Percentiles rank a stretch among this genome's conserved stretches.
phyloP scores from a whole-genome alignment of 2,888 invertebrate species.

The Acanthosepion lycidas region DNA sequence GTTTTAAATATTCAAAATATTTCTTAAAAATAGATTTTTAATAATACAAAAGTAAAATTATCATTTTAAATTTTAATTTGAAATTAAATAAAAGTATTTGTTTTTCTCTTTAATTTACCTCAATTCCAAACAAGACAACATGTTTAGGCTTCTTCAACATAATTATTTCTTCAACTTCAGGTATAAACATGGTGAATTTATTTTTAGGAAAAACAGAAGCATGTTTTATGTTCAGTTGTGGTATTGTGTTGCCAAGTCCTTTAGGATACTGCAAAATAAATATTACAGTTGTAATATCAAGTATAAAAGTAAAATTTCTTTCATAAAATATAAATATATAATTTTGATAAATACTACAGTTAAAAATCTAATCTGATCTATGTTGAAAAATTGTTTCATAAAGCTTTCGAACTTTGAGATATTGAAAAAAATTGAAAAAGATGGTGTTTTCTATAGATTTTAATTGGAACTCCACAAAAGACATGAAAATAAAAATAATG shows the following conservation, averaged over 20 bases:
- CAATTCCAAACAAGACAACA: constrained; percentile 73
- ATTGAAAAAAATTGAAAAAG: no score
- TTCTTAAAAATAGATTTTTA: neutral
- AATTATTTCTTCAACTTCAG: constrained; percentile 73
- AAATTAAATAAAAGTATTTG: neutral
- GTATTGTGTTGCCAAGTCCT: constrained; percentile 78
- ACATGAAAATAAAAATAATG: no score
- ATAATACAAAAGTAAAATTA: neutral
- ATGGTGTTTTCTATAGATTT: no score
- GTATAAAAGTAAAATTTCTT: neutral
- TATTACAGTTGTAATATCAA: neutral
- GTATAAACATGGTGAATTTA: constrained; percentile 78
- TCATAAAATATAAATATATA: neutral
- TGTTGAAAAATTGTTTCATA: no score
- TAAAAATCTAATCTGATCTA: no score
- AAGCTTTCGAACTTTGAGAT: no score
- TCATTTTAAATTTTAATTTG: neutral
- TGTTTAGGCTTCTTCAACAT: constrained; percentile 70
- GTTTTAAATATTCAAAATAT: neutral
- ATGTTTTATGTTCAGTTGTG: constrained; percentile 76
- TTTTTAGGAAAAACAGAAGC: constrained; percentile 76
- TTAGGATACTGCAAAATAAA: constrained; percentile 76
- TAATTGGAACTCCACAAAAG: no score
- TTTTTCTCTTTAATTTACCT: constrained; percentile 60
- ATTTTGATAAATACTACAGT: no score